phyloP scores from a whole-genome alignment of 2,113 vertebrate genomes.

The Atherinomorus stipes region DNA sequence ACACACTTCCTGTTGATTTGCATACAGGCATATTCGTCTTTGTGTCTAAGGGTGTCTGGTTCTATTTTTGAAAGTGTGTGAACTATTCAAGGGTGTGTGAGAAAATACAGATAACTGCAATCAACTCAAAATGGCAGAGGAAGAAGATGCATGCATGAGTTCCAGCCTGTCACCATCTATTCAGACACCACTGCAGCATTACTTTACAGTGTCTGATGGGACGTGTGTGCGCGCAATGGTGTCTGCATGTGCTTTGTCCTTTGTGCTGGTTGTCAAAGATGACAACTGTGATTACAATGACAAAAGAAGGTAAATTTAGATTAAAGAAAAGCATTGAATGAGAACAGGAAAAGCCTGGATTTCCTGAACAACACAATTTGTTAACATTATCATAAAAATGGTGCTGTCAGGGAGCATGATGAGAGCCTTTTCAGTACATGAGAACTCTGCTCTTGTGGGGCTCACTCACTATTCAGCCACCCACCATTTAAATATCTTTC shows the following conservation, averaged over 20 bases:
- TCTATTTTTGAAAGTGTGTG: neutral
- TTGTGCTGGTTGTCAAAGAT: constrained; percentile 47
- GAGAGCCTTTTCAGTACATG: constrained; percentile 16
- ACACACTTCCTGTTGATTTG: constrained; percentile 59
- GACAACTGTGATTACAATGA: constrained; percentile 64
- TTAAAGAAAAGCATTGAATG: constrained; percentile 25
- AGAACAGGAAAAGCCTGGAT: constrained; percentile 47
- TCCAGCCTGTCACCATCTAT: neutral
- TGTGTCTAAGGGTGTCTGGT: neutral
- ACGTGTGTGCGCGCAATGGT: neutral
- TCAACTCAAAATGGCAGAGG: constrained; percentile 15
- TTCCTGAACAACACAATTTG: constrained; percentile 62
- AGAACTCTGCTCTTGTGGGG: constrained; percentile 9
- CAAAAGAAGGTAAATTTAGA: constrained; percentile 62
- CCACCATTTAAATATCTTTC: constrained; percentile 29
- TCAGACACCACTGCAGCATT: constrained; percentile 1
- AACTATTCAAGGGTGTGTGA: neutral
- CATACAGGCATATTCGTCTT: constrained; percentile 36
- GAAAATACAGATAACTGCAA: constrained; percentile 23
- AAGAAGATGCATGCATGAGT: constrained; percentile 2
- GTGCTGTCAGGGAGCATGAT: constrained; percentile 43
- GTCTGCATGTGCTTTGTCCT: constrained; percentile 21
- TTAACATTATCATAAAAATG: constrained; percentile 60
- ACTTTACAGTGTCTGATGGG: constrained; percentile 7
- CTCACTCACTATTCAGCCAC: constrained; percentile 25